Conservation (phyloP, 2,113 vertebrate genomes). For the Coreoperca whiteheadi region DNA sequence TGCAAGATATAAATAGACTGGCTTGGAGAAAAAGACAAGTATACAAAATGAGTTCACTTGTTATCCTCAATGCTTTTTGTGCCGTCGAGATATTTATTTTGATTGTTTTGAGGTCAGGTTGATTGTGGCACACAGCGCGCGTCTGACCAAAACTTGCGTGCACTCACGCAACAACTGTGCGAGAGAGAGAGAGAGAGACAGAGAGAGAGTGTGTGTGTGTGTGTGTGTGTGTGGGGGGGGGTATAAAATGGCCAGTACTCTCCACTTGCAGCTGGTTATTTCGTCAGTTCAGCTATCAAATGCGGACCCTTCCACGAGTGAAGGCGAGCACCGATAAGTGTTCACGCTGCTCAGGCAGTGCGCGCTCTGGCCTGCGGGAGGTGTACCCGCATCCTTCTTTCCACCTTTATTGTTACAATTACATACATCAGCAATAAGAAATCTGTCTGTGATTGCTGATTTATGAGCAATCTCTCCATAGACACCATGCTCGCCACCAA, state of each 20-base stretch:
- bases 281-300: constrained; percentile 44
- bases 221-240: not conserved
- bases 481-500: constrained; percentile 15
- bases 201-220: not conserved
- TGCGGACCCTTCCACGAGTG: constrained; percentile 33
- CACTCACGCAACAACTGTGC: constrained; percentile 10
- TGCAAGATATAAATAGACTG: not conserved
- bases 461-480: constrained; percentile 21
- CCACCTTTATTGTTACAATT: constrained; percentile 50
- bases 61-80: not conserved
- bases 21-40: not conserved
- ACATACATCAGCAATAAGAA: constrained; percentile 42
- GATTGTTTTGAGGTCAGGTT: not conserved
- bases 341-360: constrained; percentile 52
- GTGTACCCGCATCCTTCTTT: constrained; percentile 60
- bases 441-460: constrained; percentile 35
- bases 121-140: not conserved
- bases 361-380: constrained; percentile 70
- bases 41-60: not conserved
- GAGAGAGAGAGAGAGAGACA: not conserved
- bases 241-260: constrained; percentile 44
- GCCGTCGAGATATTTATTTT: not conserved
- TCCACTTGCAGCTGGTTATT: constrained; percentile 56
- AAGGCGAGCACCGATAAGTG: constrained; percentile 3
- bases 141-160: constrained; percentile 20